These are phyloP conservation scores for Paraescarpia echinospica DNA, from an alignment of 1,140 invertebrate genomes.

Conservation along the genomic window DNA sequence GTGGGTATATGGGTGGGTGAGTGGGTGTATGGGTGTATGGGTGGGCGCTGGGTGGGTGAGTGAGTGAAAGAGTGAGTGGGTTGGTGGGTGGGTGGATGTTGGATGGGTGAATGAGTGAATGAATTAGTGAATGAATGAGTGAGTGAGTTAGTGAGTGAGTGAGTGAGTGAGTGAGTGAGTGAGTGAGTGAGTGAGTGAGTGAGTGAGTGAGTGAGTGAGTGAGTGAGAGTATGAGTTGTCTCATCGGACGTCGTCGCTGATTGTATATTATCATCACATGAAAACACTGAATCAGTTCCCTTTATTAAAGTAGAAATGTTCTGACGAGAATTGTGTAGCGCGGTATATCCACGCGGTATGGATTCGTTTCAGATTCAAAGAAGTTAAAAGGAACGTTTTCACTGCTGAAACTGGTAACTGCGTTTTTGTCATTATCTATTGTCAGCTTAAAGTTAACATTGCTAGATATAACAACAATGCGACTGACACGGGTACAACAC, in stretches of 20 bases:
- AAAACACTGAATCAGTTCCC: too few species aligned
- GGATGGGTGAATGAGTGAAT: too few species aligned
- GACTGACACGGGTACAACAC: too few species aligned
- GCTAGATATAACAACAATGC: not conserved
- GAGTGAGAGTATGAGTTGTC: conserved; percentile 16
- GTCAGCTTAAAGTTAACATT: not conserved
- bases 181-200: conserved; percentile 28
- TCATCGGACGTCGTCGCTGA: too few species aligned
- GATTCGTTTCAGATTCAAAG: conserved; percentile 19
- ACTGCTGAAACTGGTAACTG: conserved; percentile 51
- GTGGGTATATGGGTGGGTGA: conserved; percentile 19
- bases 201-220: conserved; percentile 26
- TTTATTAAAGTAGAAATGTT: not conserved
- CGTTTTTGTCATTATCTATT: not conserved
- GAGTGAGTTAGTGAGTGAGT: not conserved
- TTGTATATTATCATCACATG: too few species aligned
- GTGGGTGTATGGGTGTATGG: conserved; percentile 18
- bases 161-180: conserved; percentile 23
- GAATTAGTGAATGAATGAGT: too few species aligned
- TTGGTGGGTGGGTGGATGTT: not conserved
- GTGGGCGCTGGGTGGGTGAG: too few species aligned
- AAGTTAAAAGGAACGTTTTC: conserved; percentile 30
- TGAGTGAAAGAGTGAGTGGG: too few species aligned
- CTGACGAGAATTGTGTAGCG: too few species aligned
- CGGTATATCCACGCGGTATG: conserved; percentile 17